Conservation (phyloP, 2,797 vertebrate species). For the Toxotes lorentzi region DNA sequence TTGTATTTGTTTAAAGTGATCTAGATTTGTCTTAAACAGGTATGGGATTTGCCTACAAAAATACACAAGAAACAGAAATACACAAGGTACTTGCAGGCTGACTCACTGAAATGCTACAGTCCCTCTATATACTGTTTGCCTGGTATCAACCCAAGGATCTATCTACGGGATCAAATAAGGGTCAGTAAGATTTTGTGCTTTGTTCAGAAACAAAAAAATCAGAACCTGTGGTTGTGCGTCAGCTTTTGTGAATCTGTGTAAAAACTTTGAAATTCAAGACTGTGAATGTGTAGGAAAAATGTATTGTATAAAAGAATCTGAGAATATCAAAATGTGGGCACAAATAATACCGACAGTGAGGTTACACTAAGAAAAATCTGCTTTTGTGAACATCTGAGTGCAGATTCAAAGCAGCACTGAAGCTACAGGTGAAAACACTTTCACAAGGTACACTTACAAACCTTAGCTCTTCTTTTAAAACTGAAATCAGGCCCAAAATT, state of each 20-base stretch:
- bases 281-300: background rate
- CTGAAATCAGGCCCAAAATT: background rate
- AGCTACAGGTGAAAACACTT: background rate
- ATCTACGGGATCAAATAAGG: constrained; percentile 19
- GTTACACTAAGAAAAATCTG: background rate
- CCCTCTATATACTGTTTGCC: constrained; percentile 20
- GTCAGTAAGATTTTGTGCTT: constrained; percentile 6
- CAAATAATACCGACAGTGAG: background rate
- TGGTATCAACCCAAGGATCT: constrained; percentile 36
- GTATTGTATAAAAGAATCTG: background rate
- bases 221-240: constrained; percentile 11
- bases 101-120: constrained; percentile 45
- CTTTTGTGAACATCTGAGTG: constrained; percentile 26
- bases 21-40: constrained; percentile 68
- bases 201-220: background rate
- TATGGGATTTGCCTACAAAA: constrained; percentile 56
- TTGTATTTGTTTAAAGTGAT: constrained; percentile 62
- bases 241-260: constrained; percentile 14
- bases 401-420: constrained; percentile 29
- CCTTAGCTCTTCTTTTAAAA: background rate
- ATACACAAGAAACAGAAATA: constrained; percentile 56
- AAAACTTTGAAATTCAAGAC: constrained; percentile 2
- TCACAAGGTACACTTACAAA: background rate
- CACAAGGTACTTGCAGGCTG: constrained; percentile 57
- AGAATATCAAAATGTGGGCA: background rate